Percentiles rank a stretch among this genome's conserved stretches.
These are phyloP conservation scores for Andrena camellia DNA, from an alignment of 2,888 invertebrate species.

Conservation along the genomic window DNA sequence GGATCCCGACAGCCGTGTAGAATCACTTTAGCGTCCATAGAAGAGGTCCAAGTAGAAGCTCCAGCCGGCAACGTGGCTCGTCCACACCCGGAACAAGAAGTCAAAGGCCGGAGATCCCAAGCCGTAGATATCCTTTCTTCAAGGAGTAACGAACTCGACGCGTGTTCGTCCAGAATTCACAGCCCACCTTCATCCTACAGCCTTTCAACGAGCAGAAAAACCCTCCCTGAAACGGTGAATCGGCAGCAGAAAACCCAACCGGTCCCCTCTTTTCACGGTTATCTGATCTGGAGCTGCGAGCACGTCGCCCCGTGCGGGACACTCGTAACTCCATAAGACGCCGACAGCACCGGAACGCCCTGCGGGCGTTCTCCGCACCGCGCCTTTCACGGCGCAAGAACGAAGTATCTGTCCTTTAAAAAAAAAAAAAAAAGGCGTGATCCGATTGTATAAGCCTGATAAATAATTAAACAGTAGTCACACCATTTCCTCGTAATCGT, in stretches of 20 bases:
- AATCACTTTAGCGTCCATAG: slow-evolving; percentile 1
- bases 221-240: no score
- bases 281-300: no score
- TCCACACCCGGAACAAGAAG: slow-evolving; percentile 57
- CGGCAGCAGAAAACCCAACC: no score
- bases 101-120: slow-evolving; percentile 62
- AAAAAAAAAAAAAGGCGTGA: slow-evolving; percentile 27
- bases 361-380: slow-evolving; percentile 1
- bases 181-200: not conserved
- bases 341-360: no score
- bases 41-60: slow-evolving; percentile 24
- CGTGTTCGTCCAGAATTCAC: slow-evolving; percentile 20
- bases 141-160: slow-evolving; percentile 64
- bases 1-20: slow-evolving; percentile 1
- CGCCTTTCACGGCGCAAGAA: not conserved
- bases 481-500: slow-evolving; percentile 15
- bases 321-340: not conserved
- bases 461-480: slow-evolving; percentile 47
- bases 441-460: slow-evolving; percentile 26
- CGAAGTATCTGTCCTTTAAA: slow-evolving; percentile 9
- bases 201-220: no score
- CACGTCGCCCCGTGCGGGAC: not conserved
- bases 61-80: slow-evolving; percentile 36
- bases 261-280: no score
- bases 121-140: slow-evolving; percentile 58